Conservation (phyloP, 2,797 vertebrate species). For the Myoxocephalus aenaeus region DNA sequence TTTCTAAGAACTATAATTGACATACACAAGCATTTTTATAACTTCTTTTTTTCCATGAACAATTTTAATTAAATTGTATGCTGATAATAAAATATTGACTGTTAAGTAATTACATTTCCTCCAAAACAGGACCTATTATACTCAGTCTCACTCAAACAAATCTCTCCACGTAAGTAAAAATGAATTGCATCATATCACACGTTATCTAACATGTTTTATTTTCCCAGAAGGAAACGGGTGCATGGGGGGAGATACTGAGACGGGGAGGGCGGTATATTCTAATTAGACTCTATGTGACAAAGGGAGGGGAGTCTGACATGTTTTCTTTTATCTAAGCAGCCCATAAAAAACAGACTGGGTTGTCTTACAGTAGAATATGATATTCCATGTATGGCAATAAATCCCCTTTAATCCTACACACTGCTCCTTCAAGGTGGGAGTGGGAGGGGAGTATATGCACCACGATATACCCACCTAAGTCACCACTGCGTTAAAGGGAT, state of each 20-base stretch:
- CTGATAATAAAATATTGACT: neutral
- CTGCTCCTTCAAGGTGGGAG: neutral
- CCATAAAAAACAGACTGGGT: neutral
- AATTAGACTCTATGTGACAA: neutral
- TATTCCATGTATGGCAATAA: neutral
- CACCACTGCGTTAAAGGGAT: neutral
- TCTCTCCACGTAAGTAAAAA: neutral
- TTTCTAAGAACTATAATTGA: neutral
- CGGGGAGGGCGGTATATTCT: too few species aligned
- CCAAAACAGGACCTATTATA: neutral
- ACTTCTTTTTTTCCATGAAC: too few species aligned
- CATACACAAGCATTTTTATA: neutral
- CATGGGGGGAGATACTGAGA: too few species aligned
- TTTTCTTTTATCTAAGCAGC: neutral
- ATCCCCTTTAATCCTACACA: neutral
- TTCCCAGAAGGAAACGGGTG: neutral
- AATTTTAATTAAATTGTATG: neutral
- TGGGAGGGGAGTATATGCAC: accelerated
- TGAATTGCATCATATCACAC: neutral
- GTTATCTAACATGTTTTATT: neutral
- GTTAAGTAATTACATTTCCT: neutral
- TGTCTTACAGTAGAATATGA: neutral
- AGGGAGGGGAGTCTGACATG: neutral
- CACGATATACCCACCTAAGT: neutral
- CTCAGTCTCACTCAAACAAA: neutral